These are phyloP conservation scores for Cylas formicarius DNA, from an alignment of 1,140 invertebrate species.

Conservation along the genomic window DNA sequence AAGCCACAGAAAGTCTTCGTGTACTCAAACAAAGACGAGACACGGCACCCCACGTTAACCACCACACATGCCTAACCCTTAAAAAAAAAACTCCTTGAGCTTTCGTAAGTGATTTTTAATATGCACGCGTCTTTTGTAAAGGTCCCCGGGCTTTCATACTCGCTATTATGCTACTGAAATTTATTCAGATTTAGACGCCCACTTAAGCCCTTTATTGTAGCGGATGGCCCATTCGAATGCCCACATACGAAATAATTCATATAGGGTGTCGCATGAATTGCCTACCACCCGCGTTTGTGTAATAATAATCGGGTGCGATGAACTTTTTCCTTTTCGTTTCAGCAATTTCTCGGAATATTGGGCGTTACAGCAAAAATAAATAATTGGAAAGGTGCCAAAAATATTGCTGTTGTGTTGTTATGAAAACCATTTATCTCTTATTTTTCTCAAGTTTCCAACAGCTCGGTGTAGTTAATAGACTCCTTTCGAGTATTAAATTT, in stretches of 20 bases:
- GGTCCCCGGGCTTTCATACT: slow-evolving; percentile 2
- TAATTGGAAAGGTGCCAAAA: too few species aligned
- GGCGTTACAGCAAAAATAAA: neutral
- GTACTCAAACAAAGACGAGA: too few species aligned
- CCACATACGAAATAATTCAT: too few species aligned
- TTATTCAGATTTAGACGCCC: slow-evolving; percentile 3
- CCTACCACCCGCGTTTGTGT: too few species aligned
- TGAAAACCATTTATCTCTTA: too few species aligned
- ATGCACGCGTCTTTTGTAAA: neutral
- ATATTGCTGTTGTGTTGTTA: too few species aligned
- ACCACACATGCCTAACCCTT: neutral
- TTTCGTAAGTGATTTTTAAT: slow-evolving; percentile 4
- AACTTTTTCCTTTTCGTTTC: neutral
- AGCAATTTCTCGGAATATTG: neutral
- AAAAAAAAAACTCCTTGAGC: neutral
- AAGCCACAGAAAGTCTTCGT: too few species aligned
- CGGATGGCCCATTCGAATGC: slow-evolving; percentile 2
- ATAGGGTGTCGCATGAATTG: too few species aligned
- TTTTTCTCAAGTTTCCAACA: too few species aligned
- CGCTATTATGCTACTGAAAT: slow-evolving; percentile 10
- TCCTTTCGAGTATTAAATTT: too few species aligned
- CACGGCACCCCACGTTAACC: neutral
- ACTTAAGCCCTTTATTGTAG: slow-evolving; percentile 4
- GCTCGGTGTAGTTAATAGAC: too few species aligned
- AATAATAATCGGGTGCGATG: too few species aligned